Conservation (phyloP, 2,797 vertebrate species). For the Cossypha caffra region DNA sequence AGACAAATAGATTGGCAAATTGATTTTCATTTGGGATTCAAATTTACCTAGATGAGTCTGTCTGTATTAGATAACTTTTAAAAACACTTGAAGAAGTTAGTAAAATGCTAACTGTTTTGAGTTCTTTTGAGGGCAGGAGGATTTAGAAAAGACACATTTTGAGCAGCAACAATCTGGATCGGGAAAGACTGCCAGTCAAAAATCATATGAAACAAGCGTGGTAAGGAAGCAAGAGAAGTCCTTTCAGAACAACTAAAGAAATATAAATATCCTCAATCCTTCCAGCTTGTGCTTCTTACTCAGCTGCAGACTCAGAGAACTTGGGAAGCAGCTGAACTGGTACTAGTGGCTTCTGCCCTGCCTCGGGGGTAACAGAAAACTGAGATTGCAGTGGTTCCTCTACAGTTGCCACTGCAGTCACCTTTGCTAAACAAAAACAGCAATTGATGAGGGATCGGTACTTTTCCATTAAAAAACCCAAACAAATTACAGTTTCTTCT, state of each 20-base stretch:
- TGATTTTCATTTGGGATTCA: neutral
- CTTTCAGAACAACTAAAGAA: neutral
- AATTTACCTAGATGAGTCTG: neutral
- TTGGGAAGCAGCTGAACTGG: neutral
- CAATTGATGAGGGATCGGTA: neutral
- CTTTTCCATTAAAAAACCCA: neutral
- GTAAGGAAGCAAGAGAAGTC: neutral
- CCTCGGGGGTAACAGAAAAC: accelerated
- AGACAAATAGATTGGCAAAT: neutral
- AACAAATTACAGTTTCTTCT: neutral
- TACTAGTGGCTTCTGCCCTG: neutral
- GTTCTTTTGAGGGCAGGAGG: neutral
- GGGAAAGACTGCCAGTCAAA: neutral
- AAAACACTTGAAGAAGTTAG: neutral
- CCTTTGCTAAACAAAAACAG: neutral
- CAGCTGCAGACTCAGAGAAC: neutral
- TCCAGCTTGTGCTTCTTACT: neutral
- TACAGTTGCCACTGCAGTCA: neutral
- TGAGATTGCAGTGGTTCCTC: neutral
- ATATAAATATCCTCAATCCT: neutral
- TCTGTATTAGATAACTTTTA: neutral
- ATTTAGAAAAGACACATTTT: neutral
- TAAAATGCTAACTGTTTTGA: neutral
- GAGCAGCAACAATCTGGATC: neutral
- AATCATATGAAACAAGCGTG: neutral